Evolutionary conservation across 2,113 vertebrate species (phyloP), one percentile per base, ranked within the genome.

Genomic region (Nematolebias whitei): DNA sequence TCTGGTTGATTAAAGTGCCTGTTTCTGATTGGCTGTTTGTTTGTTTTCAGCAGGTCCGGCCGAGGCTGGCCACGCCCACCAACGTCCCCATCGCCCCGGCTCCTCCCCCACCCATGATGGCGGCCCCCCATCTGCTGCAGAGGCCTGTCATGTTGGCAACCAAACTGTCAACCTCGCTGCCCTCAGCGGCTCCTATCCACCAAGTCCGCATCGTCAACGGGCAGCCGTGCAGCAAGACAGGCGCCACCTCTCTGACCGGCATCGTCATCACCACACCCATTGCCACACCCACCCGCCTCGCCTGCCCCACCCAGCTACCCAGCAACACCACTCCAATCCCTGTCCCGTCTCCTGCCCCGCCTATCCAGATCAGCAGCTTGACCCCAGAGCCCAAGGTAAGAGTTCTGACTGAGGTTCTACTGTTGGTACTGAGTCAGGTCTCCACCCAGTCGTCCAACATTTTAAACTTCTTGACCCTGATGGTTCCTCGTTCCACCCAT

Each of bases 131-230:
- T 68, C 92, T 98, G 81, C 94, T 98, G 75, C 97, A 98, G 93
- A 91, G 95, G 59, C 96, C 97, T 5, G 95, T 98, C 87, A 97
- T 98, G 96, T 74, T 98, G 87, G 94, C 97, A 63, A 95, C 96
- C 45, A 98, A 98, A 86, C 91, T 98, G 88, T 94, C 95, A 3
- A 90, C 96, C 61, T 90, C 93, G 8, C 94, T 94, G 82, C 91
- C 96, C 57, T 94, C 95, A 9, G 92, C 95, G 29, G 95, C 96
- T 35, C 96, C 96, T 87, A 98, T 99, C 63, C 98, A 98, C 85
- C 98, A 98, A 77, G 94, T 98, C 70, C 97, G 96, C 79, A 97
- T 99, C 24, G 93, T 99, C 60, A 99, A 99, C 9, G 98, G 98
- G 18, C 96, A 98, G 90, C 95, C 96, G 40, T 92, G 88, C 56